Evolutionary conservation across 2,797 vertebrate species (phyloP).

Genomic region (Jordanella pulchra): DNA sequence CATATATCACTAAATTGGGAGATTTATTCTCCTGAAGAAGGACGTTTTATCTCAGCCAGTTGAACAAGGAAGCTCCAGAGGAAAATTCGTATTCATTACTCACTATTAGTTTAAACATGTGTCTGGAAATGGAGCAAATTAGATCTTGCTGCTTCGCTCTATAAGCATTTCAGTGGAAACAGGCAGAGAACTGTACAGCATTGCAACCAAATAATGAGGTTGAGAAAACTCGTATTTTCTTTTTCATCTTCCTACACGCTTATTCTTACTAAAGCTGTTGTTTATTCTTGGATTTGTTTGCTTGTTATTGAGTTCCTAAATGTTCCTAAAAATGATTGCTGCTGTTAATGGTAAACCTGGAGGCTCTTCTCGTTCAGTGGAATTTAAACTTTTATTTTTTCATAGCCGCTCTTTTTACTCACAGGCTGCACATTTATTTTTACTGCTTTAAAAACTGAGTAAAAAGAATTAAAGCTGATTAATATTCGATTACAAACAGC

Average conservation of each 20-base stretch:
- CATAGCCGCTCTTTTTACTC: conserved; percentile 23
- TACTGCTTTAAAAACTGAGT: background rate
- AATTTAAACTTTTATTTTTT: conserved; percentile 31
- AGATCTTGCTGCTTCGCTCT: conserved; percentile 32
- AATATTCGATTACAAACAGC: background rate
- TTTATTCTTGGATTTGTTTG: conserved; percentile 48
- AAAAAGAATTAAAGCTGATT: background rate
- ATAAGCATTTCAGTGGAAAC: conserved; percentile 24
- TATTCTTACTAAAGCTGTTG: conserved; percentile 48
- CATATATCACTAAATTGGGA: conserved; percentile 28
- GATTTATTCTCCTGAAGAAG: conserved; percentile 18
- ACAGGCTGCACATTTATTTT: background rate
- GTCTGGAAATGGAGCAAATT: conserved; percentile 15
- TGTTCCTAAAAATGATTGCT: conserved; percentile 36
- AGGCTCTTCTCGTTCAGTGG: conserved; percentile 26
- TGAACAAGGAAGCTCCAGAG: conserved; percentile 28
- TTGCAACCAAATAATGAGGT: conserved; percentile 31
- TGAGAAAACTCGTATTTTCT: conserved; percentile 17
- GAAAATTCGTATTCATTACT: conserved; percentile 33
- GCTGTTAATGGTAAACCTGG: conserved; percentile 22
- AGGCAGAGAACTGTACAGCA: conserved; percentile 13
- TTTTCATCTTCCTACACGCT: conserved; percentile 31
- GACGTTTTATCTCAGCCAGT: conserved; percentile 24
- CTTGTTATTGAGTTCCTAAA: conserved; percentile 32
- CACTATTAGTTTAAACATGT: conserved; percentile 24